These are phyloP conservation scores for Epinephelus moara DNA, from an alignment of 2,113 vertebrate species.

Conservation along the genomic window DNA sequence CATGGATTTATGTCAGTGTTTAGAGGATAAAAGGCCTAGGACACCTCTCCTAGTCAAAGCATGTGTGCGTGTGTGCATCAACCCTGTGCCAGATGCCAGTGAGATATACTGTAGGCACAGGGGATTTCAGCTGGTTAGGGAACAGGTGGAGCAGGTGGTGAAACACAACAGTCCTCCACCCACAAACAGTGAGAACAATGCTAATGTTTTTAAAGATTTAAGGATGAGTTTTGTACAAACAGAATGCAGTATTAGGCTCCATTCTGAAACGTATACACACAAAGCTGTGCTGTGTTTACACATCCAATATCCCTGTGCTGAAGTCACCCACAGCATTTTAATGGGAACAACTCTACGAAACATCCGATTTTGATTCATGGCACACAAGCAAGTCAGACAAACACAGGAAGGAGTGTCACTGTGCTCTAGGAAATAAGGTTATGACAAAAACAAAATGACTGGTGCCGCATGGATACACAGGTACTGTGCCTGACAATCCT, in stretches of 20 bases:
- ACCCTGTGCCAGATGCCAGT: slow-evolving; percentile 51
- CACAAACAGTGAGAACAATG: background rate
- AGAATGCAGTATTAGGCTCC: background rate
- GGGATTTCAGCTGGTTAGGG: slow-evolving; percentile 34
- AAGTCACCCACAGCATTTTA: background rate
- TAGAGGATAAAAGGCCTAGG: slow-evolving; percentile 71
- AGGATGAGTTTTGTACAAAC: background rate
- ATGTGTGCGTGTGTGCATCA: slow-evolving; percentile 9
- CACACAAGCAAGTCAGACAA: background rate
- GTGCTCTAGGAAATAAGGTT: background rate
- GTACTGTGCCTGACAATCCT: background rate
- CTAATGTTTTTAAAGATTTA: slow-evolving; percentile 15
- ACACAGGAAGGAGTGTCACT: background rate
- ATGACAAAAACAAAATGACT: background rate
- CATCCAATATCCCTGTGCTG: background rate
- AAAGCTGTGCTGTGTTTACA: background rate
- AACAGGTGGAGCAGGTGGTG: slow-evolving; percentile 46
- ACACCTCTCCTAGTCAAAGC: slow-evolving; percentile 38
- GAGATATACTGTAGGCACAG: slow-evolving; percentile 28
- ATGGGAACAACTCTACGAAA: background rate
- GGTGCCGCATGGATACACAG: background rate
- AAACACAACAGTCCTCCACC: slow-evolving; percentile 7
- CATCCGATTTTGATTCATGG: background rate
- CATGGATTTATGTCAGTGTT: slow-evolving; percentile 58
- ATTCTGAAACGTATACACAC: background rate